Percentiles rank a stretch among this genome's conserved stretches.
Evolutionary conservation across 2,113 vertebrate genomes (phyloP).

Genomic region (Bucco capensis): DNA sequence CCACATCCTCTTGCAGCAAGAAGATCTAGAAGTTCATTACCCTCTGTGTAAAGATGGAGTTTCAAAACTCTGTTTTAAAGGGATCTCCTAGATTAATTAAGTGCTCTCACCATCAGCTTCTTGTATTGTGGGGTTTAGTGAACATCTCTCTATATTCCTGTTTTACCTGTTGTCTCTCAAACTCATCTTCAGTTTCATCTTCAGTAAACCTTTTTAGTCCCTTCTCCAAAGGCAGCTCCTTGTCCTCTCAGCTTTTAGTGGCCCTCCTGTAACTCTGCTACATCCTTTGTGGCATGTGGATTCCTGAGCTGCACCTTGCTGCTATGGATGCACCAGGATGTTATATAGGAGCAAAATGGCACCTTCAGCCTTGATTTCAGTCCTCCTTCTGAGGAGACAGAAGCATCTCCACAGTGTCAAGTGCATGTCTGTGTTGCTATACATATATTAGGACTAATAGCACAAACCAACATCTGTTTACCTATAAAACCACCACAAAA

Average conservation of each 20-base stretch:
- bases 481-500: not conserved
- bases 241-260: not conserved
- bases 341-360: rapidly evolving
- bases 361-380: not conserved
- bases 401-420: not conserved
- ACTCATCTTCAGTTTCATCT: not conserved
- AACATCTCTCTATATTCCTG: not conserved
- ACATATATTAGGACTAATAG: not conserved
- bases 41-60: not conserved
- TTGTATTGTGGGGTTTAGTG: not conserved
- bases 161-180: not conserved
- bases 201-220: not conserved
- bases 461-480: not conserved
- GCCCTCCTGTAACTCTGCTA: not conserved
- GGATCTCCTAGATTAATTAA: not conserved
- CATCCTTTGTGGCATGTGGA: not conserved
- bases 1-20: not conserved
- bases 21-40: not conserved
- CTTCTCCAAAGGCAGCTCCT: not conserved
- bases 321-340: not conserved
- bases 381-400: not conserved
- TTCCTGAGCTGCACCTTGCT: not conserved
- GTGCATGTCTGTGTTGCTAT: not conserved
- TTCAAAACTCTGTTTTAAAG: not conserved
- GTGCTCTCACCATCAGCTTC: not conserved